Percentiles rank a stretch among this genome's conserved stretches.
phyloP scores from a whole-genome alignment of 23 tunicate genomes.

The Oikopleura albicans region DNA sequence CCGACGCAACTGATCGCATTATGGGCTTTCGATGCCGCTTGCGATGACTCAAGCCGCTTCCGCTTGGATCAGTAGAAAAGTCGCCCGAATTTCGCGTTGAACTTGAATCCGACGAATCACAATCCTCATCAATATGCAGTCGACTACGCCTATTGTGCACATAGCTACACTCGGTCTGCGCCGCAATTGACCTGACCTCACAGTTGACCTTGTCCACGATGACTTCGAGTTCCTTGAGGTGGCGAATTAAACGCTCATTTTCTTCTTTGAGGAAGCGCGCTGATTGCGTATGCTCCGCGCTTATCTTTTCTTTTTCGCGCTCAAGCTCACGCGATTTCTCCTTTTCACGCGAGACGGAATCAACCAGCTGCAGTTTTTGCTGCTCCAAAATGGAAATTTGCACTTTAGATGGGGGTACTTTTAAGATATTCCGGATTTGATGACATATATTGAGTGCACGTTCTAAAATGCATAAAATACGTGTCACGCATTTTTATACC shows the following conservation, averaged over 20 bases:
- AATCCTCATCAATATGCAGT: neutral
- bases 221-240: neutral
- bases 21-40: neutral
- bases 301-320: neutral
- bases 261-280: neutral
- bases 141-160: neutral
- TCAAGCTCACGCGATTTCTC: neutral
- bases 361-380: neutral
- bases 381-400: conserved; percentile 14
- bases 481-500: too few species aligned
- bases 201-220: neutral
- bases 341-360: neutral
- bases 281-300: neutral
- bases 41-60: neutral
- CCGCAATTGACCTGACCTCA: neutral
- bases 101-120: neutral
- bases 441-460: too few species aligned
- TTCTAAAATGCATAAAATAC: too few species aligned
- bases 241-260: neutral
- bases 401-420: too few species aligned
- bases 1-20: conserved; percentile 5
- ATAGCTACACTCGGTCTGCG: neutral
- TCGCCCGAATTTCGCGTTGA: neutral
- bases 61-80: too few species aligned
- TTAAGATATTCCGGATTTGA: too few species aligned